Percentiles rank a stretch among this genome's conserved stretches.
These are phyloP conservation scores for Argopecten irradians DNA, from an alignment of 1,140 invertebrate genomes.

Conservation along the genomic window DNA sequence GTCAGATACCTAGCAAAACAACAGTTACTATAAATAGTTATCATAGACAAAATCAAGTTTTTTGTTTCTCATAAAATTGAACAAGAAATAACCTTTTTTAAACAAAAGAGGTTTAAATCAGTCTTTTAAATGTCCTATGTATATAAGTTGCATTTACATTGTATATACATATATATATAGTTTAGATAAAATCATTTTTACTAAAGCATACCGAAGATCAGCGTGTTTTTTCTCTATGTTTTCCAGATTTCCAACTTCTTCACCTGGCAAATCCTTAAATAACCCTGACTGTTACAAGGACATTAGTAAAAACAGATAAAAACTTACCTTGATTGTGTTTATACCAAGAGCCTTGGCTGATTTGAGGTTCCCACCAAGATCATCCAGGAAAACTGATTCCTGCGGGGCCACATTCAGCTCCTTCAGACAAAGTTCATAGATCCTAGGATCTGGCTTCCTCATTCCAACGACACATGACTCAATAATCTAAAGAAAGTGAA, in stretches of 20 bases:
- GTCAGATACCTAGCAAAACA: slow-evolving; percentile 55
- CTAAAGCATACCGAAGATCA: background rate
- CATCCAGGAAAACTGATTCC: slow-evolving; percentile 76
- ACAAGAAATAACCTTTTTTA: too few species aligned
- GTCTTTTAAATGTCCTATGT: too few species aligned
- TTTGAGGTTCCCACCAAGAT: slow-evolving; percentile 76
- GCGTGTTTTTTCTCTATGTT: background rate
- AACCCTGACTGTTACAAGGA: background rate
- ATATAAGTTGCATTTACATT: too few species aligned
- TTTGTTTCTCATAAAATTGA: background rate
- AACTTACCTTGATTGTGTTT: slow-evolving; percentile 75
- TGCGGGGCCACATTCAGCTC: slow-evolving; percentile 68
- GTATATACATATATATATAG: background rate
- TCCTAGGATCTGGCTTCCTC: slow-evolving; percentile 75
- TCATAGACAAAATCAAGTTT: background rate
- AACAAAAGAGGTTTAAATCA: too few species aligned
- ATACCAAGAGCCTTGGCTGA: slow-evolving; percentile 74
- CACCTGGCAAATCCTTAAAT: background rate
- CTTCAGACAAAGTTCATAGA: slow-evolving; percentile 71
- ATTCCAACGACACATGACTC: slow-evolving; percentile 75
- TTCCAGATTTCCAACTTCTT: background rate
- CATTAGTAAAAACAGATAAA: too few species aligned
- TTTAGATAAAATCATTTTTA: background rate
- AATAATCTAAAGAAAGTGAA: slow-evolving; percentile 65
- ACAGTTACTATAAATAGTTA: background rate